Base-by-base conservation (phyloP, 1,140 invertebrate species). In the Bradynema listronoti region DNA sequence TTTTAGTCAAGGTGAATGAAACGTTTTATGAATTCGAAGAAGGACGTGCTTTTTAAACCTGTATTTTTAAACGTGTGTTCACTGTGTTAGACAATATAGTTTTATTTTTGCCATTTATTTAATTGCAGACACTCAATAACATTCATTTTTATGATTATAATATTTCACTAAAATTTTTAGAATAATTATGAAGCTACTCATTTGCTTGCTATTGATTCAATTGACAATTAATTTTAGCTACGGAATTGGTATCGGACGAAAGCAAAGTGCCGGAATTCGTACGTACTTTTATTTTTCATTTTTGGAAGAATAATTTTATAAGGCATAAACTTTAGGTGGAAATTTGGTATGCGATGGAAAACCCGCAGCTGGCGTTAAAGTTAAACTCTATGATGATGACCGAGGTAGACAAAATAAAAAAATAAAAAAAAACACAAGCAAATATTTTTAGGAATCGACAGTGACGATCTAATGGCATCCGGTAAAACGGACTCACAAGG, bases 361-460 rank as follows among this genome's bases (percentile, higher is more conserved):
- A 42, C 68, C 66, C n/a, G 34, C 52, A 16, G 34, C 43, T 14
- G 61, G 43, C 32, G 60, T 68, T 34, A 45, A 46, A 36, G 67
- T 68, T 19, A 68, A 68, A 41, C 45, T 68, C 16, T 68, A 64
- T 43, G 66, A 68, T 33, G 61, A 68, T 36, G 66, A 68, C 46
- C 30, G 61, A 33, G 63, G 63, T 61, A 49, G 19, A n/a, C 0
- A 29, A 2, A 34, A 9, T 51, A 14, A 25, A 49, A 55, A 3
- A 11, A 1, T n/a, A 19, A 45, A 55, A 43, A 29, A 9, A 11
- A 29, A 45, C 19, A 33, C n/a, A n/a, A n/a, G n/a, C n/a, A n/a
- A n/a, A n/a, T 11, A 57, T 24, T 60, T 57, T 6, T 3, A 58
- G 65, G 65, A 22, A 61, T 72, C 34, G 67, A 69, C 34, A 45